These are phyloP conservation scores for Sternarchorhynchus goeldii DNA, from an alignment of 2,797 vertebrate species.

Conservation along the genomic window DNA sequence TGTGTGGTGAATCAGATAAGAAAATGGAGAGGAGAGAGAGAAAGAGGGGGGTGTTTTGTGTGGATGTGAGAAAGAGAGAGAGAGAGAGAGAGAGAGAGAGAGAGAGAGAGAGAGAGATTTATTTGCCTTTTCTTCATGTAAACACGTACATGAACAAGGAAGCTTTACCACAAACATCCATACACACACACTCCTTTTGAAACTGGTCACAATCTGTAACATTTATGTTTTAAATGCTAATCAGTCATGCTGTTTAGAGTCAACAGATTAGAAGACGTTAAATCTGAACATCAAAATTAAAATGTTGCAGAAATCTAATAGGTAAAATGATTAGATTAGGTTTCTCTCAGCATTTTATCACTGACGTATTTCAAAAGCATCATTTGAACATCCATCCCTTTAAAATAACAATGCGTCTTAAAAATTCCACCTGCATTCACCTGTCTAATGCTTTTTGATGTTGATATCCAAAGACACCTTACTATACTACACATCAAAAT, in stretches of 20 bases:
- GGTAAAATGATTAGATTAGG: no score
- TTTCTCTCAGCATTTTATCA: constrained; percentile 10
- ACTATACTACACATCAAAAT: constrained; percentile 42
- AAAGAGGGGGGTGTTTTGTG: constrained; percentile 51
- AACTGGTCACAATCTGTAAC: no score
- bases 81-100: constrained; percentile 62
- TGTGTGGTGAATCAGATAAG: constrained; percentile 69
- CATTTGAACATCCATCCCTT: not conserved
- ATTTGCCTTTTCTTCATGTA: constrained; percentile 23
- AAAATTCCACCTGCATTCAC: constrained; percentile 7
- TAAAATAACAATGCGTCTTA: not conserved
- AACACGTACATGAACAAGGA: constrained; percentile 22
- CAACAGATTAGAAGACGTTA: not conserved
- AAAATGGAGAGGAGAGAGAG: constrained; percentile 54
- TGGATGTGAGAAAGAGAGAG: constrained; percentile 31
- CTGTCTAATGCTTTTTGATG: constrained; percentile 31
- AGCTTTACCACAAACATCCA: no score
- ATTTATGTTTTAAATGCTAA: no score
- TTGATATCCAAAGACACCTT: constrained; percentile 20
- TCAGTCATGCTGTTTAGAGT: not conserved
- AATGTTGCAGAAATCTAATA: not conserved
- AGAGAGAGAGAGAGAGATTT: constrained; percentile 57
- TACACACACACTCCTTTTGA: no score
- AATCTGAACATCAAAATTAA: not conserved
- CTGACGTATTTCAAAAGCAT: not conserved